Evolutionary conservation across 1,140 invertebrate species (phyloP).

Genomic region (Ips nitidus): DNA sequence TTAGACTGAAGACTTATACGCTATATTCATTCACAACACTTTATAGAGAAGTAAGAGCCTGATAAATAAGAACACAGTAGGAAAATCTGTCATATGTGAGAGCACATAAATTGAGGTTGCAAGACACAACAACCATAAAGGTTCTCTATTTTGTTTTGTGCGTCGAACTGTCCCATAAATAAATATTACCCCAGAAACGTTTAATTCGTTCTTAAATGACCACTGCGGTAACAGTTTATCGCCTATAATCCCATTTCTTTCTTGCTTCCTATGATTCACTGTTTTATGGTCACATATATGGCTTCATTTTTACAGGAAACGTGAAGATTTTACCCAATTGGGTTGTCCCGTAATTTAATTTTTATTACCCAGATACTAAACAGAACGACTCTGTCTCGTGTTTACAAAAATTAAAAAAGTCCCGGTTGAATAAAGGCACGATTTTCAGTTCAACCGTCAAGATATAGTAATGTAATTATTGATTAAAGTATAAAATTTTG

Average conservation of each 20-base stretch:
- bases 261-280: constrained; percentile 32
- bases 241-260: constrained; percentile 32
- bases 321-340: constrained; percentile 34
- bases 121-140: constrained; percentile 10
- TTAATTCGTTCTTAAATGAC: constrained; percentile 37
- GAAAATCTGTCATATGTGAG: too few relatives aligned
- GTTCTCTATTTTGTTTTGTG: constrained; percentile 22
- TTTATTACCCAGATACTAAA: constrained; percentile 7
- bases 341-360: constrained; percentile 19
- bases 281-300: constrained; percentile 33
- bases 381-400: not conserved
- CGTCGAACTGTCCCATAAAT: constrained; percentile 27
- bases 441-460: not conserved
- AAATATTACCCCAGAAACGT: constrained; percentile 33
- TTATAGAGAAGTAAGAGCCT: too few relatives aligned
- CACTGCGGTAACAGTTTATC: constrained; percentile 35
- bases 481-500: not conserved
- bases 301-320: constrained; percentile 32
- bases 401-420: not conserved
- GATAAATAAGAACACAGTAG: too few relatives aligned
- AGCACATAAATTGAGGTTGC: not conserved
- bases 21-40: too few relatives aligned
- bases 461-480: too few relatives aligned
- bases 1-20: too few relatives aligned
- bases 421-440: not conserved